A percentile compares a stretch with the other conserved stretches of the same genome.
These are phyloP conservation scores for Potorous gilbertii DNA, from an alignment of 2,797 vertebrate species.

Conservation along the genomic window DNA sequence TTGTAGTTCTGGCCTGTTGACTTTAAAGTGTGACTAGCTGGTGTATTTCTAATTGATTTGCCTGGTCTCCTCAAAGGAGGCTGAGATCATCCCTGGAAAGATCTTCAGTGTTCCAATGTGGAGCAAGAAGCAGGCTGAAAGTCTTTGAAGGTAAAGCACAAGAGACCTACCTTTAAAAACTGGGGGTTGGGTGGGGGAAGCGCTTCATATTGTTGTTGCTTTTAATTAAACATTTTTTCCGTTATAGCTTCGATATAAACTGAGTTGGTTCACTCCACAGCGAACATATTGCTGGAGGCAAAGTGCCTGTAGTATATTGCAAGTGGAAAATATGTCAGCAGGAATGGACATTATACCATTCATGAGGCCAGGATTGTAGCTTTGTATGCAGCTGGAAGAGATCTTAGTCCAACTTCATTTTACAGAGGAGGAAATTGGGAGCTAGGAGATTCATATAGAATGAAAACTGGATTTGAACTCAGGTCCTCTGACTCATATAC, in stretches of 20 bases:
- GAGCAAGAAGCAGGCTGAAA: conserved; percentile 60
- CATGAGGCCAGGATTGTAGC: neutral
- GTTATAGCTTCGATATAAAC: conserved; percentile 15
- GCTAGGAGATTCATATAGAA: neutral
- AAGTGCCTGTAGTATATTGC: conserved; percentile 13
- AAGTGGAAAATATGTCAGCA: neutral
- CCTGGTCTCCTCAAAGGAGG: conserved; percentile 41
- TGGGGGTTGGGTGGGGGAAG: neutral
- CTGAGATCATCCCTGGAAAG: conserved; percentile 34
- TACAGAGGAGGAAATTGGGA: neutral
- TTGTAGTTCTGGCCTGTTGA: conserved; percentile 55
- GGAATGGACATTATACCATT: neutral
- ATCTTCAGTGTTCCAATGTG: conserved; percentile 60
- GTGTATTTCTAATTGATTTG: conserved; percentile 42
- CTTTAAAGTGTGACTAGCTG: conserved; percentile 62
- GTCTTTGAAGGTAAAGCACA: conserved; percentile 69
- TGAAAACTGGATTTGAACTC: neutral
- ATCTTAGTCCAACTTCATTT: neutral
- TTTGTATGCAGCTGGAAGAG: neutral
- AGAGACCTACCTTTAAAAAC: neutral
- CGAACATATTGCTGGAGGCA: conserved; percentile 21
- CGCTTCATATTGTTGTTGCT: conserved; percentile 17
- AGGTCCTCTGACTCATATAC: neutral
- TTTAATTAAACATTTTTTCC: neutral
- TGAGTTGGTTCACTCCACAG: neutral